Percentiles rank a stretch among this genome's conserved stretches.
These are phyloP conservation scores for Limenitis arthemis DNA, from an alignment of 2,888 invertebrate genomes.

Conservation along the genomic window DNA sequence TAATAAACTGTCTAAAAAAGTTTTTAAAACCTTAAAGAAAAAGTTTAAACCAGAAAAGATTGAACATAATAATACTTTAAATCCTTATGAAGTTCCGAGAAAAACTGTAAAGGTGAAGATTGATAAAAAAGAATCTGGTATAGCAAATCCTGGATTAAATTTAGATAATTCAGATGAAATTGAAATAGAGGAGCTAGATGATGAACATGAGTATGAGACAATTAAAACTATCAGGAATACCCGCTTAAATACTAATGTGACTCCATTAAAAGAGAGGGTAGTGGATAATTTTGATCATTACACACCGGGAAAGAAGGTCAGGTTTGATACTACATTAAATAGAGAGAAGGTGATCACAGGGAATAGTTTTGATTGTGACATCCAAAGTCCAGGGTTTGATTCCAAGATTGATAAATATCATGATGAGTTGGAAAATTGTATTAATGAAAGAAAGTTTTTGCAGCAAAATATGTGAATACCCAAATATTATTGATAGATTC, in stretches of 20 bases:
- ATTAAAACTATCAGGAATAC: conserved; percentile 61
- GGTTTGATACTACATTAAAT: conserved; percentile 65
- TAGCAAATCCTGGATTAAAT: conserved; percentile 59
- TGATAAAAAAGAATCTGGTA: conserved; percentile 47
- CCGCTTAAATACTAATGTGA: conserved; percentile 56
- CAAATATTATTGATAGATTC: too few species aligned
- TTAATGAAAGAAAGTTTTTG: conserved; percentile 62
- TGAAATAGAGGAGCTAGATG: conserved; percentile 53
- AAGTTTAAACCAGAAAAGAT: conserved; percentile 59
- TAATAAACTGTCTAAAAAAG: conserved; percentile 58
- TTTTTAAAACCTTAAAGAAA: conserved; percentile 58
- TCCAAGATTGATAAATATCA: conserved; percentile 63
- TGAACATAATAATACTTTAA: conserved; percentile 42
- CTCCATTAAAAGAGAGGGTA: conserved; percentile 48
- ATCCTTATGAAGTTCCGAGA: conserved; percentile 64
- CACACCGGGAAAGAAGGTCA: conserved; percentile 60
- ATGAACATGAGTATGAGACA: conserved; percentile 59
- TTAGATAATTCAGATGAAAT: conserved; percentile 64
- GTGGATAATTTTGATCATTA: conserved; percentile 41
- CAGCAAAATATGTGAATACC: conserved; percentile 57
- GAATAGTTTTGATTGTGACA: conserved; percentile 58
- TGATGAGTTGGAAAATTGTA: conserved; percentile 66
- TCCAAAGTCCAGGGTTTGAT: conserved; percentile 62
- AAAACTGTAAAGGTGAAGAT: conserved; percentile 47
- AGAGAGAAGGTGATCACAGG: conserved; percentile 64